Conservation (phyloP, 2,797 vertebrate genomes). For the Dicrostonyx torquatus region DNA sequence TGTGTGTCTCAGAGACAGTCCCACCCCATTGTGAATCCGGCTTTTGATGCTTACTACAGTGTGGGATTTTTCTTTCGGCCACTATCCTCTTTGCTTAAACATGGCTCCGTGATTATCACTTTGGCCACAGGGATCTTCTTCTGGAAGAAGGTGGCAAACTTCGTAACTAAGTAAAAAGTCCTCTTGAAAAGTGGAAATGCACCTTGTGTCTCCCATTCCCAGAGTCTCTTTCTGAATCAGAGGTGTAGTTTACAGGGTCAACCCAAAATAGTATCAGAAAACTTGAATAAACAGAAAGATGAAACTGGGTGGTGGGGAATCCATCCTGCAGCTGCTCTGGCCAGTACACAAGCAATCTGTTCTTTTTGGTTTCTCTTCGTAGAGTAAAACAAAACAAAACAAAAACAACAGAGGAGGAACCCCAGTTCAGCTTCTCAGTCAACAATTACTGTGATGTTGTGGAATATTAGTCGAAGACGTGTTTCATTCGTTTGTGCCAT, state of each 20-base stretch:
- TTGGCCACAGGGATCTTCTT: neutral
- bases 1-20: neutral
- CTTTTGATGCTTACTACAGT: neutral
- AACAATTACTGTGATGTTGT: neutral
- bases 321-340: conserved; percentile 30
- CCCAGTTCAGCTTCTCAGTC: neutral
- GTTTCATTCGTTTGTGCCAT: neutral
- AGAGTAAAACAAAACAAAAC: conserved; percentile 9
- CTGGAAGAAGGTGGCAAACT: conserved; percentile 8
- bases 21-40: neutral
- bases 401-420: conserved; percentile 44
- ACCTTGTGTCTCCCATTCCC: neutral
- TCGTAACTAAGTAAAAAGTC: neutral
- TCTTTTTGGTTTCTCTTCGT: conserved; percentile 51
- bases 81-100: neutral
- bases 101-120: neutral
- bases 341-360: conserved; percentile 10
- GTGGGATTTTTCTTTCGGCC: neutral
- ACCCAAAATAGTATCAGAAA: conserved; percentile 10
- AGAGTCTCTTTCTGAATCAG: neutral
- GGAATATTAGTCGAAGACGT: neutral
- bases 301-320: conserved; percentile 22
- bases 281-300: conserved; percentile 23
- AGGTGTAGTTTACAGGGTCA: neutral
- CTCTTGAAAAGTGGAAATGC: neutral